Percentiles rank a stretch among this genome's conserved stretches.
phyloP scores from a whole-genome alignment of 2,888 invertebrate genomes.

The Zygogramma bicolorata region DNA sequence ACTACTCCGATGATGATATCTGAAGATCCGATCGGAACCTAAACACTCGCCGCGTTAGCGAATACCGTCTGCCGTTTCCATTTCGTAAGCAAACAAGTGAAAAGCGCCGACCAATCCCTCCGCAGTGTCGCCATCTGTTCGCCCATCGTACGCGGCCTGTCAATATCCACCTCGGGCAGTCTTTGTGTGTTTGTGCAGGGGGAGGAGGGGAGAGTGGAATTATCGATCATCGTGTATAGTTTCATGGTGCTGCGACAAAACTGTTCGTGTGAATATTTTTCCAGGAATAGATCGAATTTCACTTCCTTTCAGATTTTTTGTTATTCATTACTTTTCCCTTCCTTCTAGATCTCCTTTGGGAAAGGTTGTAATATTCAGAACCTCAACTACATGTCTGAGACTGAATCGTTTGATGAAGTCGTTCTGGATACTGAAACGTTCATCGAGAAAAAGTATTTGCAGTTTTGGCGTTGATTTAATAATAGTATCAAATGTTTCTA shows the following conservation, averaged over 20 bases:
- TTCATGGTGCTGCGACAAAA: neutral
- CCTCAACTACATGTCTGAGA: too few species aligned
- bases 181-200: too few species aligned
- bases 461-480: too few species aligned
- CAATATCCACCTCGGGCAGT: neutral
- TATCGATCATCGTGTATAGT: neutral
- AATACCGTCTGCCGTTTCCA: constrained; percentile 9
- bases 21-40: neutral
- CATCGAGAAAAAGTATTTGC: too few species aligned
- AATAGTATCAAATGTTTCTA: too few species aligned
- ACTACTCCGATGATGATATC: neutral
- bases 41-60: neutral
- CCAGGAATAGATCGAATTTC: too few species aligned
- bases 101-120: neutral
- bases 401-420: too few species aligned
- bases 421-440: too few species aligned
- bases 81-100: constrained; percentile 1
- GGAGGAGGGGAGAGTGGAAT: neutral
- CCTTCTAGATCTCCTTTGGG: too few species aligned
- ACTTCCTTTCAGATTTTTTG: too few species aligned
- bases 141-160: neutral
- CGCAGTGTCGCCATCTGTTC: neutral
- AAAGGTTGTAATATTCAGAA: too few species aligned
- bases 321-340: too few species aligned
- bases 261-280: neutral